Conservation (phyloP, 1,140 invertebrate species). For the Berghia stephanieae region DNA sequence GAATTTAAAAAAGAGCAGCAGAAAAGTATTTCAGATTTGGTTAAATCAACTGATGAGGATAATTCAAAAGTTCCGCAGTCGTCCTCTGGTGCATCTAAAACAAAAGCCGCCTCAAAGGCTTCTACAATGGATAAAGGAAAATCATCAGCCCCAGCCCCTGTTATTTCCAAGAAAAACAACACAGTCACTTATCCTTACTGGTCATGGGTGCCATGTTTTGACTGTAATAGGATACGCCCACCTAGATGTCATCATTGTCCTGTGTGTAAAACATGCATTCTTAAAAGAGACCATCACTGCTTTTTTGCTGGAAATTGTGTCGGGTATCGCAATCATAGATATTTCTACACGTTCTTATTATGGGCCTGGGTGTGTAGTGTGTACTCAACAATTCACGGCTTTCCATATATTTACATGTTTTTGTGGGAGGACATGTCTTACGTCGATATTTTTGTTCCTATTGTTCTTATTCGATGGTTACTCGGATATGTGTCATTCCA, state of each 20-base stretch:
- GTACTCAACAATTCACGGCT: conserved; percentile 34
- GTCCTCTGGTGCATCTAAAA: neutral
- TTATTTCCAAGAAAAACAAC: conserved; percentile 18
- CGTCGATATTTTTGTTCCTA: conserved; percentile 42
- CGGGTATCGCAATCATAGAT: conserved; percentile 87
- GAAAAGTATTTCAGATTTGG: conserved; percentile 19
- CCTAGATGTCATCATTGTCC: conserved; percentile 43
- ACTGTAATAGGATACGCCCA: conserved; percentile 39
- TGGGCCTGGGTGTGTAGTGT: conserved; percentile 54
- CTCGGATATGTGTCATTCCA: conserved; percentile 36
- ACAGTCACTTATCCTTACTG: conserved; percentile 44
- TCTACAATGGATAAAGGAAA: neutral
- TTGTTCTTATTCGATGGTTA: conserved; percentile 32
- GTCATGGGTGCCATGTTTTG: conserved; percentile 49
- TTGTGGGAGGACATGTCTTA: conserved; percentile 35
- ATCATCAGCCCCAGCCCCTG: conserved; percentile 29
- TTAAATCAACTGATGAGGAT: neutral
- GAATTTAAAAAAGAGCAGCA: neutral
- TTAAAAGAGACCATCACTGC: conserved; percentile 90
- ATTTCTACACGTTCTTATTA: conserved; percentile 85
- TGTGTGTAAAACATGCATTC: conserved; percentile 45
- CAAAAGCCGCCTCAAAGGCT: neutral
- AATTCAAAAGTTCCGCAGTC: neutral
- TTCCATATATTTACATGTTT: conserved; percentile 34
- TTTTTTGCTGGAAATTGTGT: conserved; percentile 90